A percentile compares a stretch with the other conserved stretches of the same genome.
These are phyloP conservation scores for Acanthoscelides obtectus DNA, from an alignment of 2,888 invertebrate genomes.

Conservation along the genomic window DNA sequence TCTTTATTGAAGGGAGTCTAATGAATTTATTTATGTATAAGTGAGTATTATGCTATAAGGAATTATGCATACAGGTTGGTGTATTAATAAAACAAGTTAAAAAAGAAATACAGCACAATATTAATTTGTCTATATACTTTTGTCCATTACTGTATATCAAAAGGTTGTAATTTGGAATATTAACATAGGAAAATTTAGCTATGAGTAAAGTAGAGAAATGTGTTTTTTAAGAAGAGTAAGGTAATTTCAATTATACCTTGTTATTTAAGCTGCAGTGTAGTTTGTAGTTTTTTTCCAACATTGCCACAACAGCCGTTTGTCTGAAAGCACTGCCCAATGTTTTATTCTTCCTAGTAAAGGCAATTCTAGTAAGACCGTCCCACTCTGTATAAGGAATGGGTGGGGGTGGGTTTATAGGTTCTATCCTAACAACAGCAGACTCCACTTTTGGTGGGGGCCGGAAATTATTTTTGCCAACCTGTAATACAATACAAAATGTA, in stretches of 20 bases:
- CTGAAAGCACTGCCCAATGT: constrained; percentile 87
- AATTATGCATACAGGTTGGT: no score
- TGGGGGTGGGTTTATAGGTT: constrained; percentile 95
- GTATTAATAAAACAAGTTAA: no score
- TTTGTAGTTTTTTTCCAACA: constrained; percentile 87
- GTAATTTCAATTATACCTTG: no score
- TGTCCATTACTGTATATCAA: neutral
- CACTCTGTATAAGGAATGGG: constrained; percentile 95
- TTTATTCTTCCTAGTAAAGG: constrained; percentile 95
- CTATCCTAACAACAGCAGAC: constrained; percentile 95
- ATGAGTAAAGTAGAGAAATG: no score
- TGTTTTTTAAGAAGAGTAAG: no score
- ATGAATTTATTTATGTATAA: no score
- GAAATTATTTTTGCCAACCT: constrained; percentile 98
- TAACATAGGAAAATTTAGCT: neutral
- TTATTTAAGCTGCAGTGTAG: constrained; percentile 84
- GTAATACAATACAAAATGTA: constrained; percentile 32
- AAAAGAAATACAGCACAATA: neutral
- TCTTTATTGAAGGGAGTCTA: no score
- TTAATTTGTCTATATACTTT: neutral
- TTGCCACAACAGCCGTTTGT: constrained; percentile 75
- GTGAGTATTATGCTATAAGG: no score
- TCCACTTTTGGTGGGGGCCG: constrained; percentile 99
- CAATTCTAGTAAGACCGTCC: constrained; percentile 95
- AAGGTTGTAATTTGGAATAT: neutral